phyloP scores from a whole-genome alignment of 2,888 invertebrate species.

The Nomada fucata region DNA sequence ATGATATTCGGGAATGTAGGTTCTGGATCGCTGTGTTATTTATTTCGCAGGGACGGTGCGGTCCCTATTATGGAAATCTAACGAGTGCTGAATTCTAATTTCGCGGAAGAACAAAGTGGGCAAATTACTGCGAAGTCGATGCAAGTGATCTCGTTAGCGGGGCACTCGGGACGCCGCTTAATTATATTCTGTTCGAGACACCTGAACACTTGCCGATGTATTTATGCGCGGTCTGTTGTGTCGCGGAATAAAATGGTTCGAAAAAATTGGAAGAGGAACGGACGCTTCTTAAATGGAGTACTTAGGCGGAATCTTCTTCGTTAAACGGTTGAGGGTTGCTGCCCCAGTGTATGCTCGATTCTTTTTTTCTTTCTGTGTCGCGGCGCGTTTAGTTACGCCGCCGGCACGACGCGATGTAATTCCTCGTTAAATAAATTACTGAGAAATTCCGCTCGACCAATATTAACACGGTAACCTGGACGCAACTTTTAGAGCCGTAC shows the following conservation, averaged over 20 bases:
- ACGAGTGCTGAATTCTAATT: too few species aligned
- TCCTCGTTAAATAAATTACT: conserved; percentile 27
- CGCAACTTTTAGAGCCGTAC: not conserved
- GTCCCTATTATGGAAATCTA: too few species aligned
- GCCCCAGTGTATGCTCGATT: not conserved
- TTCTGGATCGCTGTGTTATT: too few species aligned
- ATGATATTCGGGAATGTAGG: not conserved
- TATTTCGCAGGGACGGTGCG: too few species aligned
- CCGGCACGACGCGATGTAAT: not conserved
- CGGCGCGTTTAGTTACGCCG: conserved; percentile 2
- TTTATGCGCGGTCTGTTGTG: not conserved
- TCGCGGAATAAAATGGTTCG: too few species aligned
- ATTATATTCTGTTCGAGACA: too few species aligned
- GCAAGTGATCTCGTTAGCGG: too few species aligned
- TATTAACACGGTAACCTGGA: conserved; percentile 12
- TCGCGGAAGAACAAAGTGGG: too few species aligned
- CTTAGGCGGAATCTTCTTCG: not conserved
- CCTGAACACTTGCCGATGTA: not conserved
- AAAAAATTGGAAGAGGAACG: not conserved
- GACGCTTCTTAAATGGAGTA: not conserved
- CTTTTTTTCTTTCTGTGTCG: not conserved
- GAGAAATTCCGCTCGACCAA: not conserved
- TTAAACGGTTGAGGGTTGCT: not conserved
- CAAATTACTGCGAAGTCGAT: not conserved
- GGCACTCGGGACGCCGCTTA: not conserved